phyloP scores from a whole-genome alignment of 2,888 invertebrate species.

The Lutraria lutraria region DNA sequence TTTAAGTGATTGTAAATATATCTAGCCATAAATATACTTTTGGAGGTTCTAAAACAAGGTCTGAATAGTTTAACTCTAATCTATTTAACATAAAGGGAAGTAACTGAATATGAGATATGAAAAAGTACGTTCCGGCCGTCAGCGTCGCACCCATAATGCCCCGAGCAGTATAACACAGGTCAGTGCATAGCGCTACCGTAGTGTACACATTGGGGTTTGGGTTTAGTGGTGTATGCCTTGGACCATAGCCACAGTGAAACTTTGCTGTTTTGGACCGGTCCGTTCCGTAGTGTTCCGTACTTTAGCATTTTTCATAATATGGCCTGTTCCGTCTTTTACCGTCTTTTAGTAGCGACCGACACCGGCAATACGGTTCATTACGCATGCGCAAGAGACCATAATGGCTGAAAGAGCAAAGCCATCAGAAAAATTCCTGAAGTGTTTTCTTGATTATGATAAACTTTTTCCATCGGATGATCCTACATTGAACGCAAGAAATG shows the following conservation, averaged over 20 bases:
- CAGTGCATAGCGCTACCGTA: too few relatives aligned
- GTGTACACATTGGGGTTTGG: too few relatives aligned
- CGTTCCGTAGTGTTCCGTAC: conserved; percentile 1
- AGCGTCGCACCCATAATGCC: too few relatives aligned
- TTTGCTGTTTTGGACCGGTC: not conserved
- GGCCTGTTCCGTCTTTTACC: conserved; percentile 1
- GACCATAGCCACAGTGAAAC: conserved; percentile 1
- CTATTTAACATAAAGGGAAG: conserved; percentile 1
- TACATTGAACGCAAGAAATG: conserved; percentile 1
- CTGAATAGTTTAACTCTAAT: conserved; percentile 1
- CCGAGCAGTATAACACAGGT: too few relatives aligned
- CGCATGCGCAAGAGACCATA: conserved; percentile 1
- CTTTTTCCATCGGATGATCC: conserved; percentile 1
- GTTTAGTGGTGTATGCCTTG: too few relatives aligned
- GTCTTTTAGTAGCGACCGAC: conserved; percentile 1
- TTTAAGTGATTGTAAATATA: too few relatives aligned
- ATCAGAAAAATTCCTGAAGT: conserved; percentile 1
- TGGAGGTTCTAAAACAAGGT: too few relatives aligned
- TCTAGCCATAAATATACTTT: too few relatives aligned
- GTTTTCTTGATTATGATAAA: conserved; percentile 1
- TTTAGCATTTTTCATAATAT: conserved; percentile 1
- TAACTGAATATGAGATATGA: conserved; percentile 1
- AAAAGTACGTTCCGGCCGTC: too few relatives aligned
- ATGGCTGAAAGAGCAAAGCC: conserved; percentile 1
- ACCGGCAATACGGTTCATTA: conserved; percentile 1